phyloP scores from a whole-genome alignment of 2,888 invertebrate genomes.

The Pseudococcus viburni region DNA sequence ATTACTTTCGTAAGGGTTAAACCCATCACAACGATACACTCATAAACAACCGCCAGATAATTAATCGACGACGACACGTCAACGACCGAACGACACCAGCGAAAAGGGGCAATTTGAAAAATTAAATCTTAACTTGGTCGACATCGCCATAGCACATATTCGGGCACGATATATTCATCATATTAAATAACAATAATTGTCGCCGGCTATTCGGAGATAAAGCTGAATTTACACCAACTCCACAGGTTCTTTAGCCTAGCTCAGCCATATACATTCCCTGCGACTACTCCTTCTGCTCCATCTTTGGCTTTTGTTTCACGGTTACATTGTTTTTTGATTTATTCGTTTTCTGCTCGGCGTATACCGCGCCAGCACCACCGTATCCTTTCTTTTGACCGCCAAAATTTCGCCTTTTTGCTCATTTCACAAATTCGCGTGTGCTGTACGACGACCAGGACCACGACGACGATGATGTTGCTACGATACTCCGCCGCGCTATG shows the following conservation, averaged over 20 bases:
- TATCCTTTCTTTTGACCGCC: conserved; percentile 43
- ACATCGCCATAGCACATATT: no score
- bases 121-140: not conserved
- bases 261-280: not conserved
- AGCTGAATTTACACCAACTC: not conserved
- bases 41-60: not conserved
- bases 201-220: conserved; percentile 12
- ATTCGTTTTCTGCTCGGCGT: conserved; percentile 16
- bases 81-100: not conserved
- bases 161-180: not conserved
- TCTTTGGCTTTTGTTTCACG: conserved; percentile 38
- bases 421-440: not conserved
- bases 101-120: not conserved
- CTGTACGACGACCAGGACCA: not conserved
- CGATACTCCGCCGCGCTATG: not conserved
- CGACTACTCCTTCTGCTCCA: not conserved
- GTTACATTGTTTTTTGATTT: conserved; percentile 55
- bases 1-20: no score
- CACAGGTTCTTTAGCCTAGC: not conserved
- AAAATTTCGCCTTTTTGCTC: conserved; percentile 17
- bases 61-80: not conserved
- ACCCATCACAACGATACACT: no score
- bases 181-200: conserved; percentile 26
- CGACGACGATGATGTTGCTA: not conserved
- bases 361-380: not conserved